These are phyloP conservation scores for Chelon auratus DNA, from an alignment of 2,797 vertebrate genomes.

Conservation along the genomic window DNA sequence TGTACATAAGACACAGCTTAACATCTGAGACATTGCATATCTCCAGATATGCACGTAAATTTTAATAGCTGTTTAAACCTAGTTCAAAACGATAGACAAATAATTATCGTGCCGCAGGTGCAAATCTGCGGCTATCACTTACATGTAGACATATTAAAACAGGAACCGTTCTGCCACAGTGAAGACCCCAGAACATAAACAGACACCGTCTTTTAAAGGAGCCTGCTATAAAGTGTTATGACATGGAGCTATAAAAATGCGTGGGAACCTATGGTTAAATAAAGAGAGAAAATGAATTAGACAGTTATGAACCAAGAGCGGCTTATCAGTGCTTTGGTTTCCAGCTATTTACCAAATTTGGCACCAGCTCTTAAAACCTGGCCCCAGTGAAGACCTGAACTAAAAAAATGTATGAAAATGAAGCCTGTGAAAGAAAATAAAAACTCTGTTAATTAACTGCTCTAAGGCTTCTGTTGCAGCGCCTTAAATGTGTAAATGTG, in stretches of 20 bases:
- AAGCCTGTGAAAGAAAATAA: not conserved
- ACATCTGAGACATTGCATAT: slow-evolving; percentile 13
- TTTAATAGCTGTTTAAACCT: slow-evolving; percentile 30
- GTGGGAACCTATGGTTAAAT: slow-evolving; percentile 45
- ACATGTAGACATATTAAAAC: slow-evolving; percentile 32
- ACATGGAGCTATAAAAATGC: slow-evolving; percentile 59
- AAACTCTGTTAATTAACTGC: slow-evolving; percentile 6
- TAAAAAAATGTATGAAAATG: slow-evolving; percentile 4
- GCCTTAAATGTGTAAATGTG: slow-evolving; percentile 27
- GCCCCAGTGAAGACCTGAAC: slow-evolving; percentile 12
- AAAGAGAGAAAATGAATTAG: slow-evolving; percentile 54
- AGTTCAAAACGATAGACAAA: slow-evolving; percentile 21
- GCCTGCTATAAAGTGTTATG: slow-evolving; percentile 60
- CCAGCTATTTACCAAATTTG: slow-evolving; percentile 19
- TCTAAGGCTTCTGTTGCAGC: slow-evolving; percentile 3
- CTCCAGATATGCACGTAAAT: slow-evolving; percentile 6
- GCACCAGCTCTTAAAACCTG: not conserved
- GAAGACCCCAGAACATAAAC: slow-evolving; percentile 49
- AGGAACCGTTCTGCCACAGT: slow-evolving; percentile 27
- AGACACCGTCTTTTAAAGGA: slow-evolving; percentile 44
- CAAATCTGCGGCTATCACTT: slow-evolving; percentile 21
- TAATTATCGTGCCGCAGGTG: slow-evolving; percentile 20
- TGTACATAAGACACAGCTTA: not conserved
- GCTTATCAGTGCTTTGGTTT: slow-evolving; percentile 27
- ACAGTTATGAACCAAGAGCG: slow-evolving; percentile 33